Evolutionary conservation across 2,113 vertebrate genomes (phyloP).

Genomic region (Crotophaga sulcirostris): DNA sequence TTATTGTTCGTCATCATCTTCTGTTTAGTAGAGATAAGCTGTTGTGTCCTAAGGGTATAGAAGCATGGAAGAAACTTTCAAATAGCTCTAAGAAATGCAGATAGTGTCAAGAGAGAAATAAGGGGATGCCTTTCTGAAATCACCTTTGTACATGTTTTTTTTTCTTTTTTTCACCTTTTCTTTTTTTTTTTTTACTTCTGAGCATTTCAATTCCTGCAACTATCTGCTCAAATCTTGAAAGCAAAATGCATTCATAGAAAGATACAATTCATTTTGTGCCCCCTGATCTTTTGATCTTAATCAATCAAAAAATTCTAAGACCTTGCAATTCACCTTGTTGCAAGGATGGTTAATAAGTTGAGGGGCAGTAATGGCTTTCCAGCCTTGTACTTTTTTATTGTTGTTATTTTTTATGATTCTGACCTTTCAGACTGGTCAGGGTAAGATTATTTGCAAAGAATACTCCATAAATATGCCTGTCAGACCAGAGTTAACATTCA

Average conservation of each 20-base stretch:
- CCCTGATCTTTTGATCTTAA: slow-evolving; percentile 43
- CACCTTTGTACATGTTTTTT: neutral
- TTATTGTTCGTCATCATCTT: neutral
- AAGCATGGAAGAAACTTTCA: neutral
- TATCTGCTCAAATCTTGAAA: slow-evolving; percentile 40
- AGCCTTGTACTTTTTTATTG: neutral
- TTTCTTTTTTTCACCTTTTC: too few relatives aligned
- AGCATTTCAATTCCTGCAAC: neutral
- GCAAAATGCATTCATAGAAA: neutral
- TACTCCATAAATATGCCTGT: slow-evolving; percentile 8
- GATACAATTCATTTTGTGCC: neutral
- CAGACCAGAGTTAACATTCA: neutral
- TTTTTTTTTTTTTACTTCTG: neutral
- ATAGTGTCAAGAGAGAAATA: neutral
- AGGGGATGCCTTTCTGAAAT: slow-evolving; percentile 19
- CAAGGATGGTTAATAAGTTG: neutral
- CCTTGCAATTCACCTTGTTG: slow-evolving; percentile 7
- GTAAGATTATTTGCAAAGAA: slow-evolving; percentile 48
- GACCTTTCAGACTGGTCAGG: slow-evolving; percentile 30
- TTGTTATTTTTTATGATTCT: slow-evolving; percentile 13
- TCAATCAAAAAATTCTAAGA: slow-evolving; percentile 48
- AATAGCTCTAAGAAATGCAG: neutral
- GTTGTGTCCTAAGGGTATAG: neutral
- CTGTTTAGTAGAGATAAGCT: slow-evolving; percentile 46
- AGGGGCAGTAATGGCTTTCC: neutral